Conservation (phyloP, 2,113 vertebrate genomes). For the Cynocephalus volans region DNA sequence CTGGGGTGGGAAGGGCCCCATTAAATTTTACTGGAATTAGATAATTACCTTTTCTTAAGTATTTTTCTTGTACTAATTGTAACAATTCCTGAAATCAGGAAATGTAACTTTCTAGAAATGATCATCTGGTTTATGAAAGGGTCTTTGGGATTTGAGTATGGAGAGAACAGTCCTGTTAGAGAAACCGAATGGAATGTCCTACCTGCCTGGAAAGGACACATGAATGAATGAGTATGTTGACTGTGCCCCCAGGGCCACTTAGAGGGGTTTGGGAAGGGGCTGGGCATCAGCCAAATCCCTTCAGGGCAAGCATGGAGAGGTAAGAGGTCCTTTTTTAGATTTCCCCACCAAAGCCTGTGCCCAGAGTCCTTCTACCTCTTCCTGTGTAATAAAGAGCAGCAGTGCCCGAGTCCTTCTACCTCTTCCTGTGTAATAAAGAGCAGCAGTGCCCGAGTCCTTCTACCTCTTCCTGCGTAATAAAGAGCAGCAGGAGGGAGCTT, state of each 20-base stretch:
- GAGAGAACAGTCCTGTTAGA: not conserved
- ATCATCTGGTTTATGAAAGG: not conserved
- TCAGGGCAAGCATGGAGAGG: not conserved
- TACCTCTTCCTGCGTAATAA: not conserved
- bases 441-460: not conserved
- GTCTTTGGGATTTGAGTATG: not conserved
- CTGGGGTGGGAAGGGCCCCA: conserved; percentile 15
- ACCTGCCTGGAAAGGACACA: not conserved
- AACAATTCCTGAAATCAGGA: conserved; percentile 58
- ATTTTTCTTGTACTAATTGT: not conserved
- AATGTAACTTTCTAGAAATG: conserved; percentile 30
- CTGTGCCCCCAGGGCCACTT: too few species aligned
- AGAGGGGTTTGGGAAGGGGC: not conserved
- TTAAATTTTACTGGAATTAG: conserved; percentile 75
- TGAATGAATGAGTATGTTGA: not conserved
- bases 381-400: too few species aligned
- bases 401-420: too few species aligned
- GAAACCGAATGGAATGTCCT: not conserved
- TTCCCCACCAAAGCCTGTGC: not conserved
- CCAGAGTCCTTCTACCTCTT: not conserved
- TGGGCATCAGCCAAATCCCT: not conserved
- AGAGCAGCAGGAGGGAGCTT: not conserved
- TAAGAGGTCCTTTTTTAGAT: not conserved
- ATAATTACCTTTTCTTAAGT: not conserved
- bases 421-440: not conserved